Conservation (phyloP, 64 coral and sea anemone species). For the Stichodactyla helianthus region DNA sequence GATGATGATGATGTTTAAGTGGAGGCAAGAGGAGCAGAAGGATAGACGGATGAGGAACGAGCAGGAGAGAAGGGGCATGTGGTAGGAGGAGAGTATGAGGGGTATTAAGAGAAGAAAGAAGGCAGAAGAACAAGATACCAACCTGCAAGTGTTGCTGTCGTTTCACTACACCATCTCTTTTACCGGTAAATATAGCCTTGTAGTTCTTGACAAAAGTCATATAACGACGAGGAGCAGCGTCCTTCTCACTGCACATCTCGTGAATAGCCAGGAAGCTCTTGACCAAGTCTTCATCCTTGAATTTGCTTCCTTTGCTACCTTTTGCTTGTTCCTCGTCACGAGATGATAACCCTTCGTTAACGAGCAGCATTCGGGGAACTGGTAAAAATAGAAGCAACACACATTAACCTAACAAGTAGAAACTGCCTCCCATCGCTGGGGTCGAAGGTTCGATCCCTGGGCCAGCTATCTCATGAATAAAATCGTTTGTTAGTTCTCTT, state of each 20-base stretch:
- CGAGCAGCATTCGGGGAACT: slow-evolving; percentile 82
- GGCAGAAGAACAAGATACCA: not conserved
- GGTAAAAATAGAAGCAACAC: not conserved
- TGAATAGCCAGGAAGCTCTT: slow-evolving; percentile 91
- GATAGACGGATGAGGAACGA: no score
- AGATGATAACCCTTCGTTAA: slow-evolving; percentile 59
- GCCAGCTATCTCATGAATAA: no score
- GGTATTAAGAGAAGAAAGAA: not conserved
- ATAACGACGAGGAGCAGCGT: slow-evolving; percentile 88
- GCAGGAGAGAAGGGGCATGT: no score
- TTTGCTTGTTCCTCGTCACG: slow-evolving; percentile 6
- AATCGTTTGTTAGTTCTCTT: no score
- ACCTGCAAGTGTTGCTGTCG: slow-evolving; percentile 94
- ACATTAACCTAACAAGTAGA: no score
- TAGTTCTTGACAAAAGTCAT: slow-evolving; percentile 98
- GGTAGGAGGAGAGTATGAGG: no score
- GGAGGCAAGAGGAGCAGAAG: no score
- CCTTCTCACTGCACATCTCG: slow-evolving; percentile 65
- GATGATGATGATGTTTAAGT: no score
- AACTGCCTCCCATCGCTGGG: no score
- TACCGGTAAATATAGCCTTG: slow-evolving; percentile 81
- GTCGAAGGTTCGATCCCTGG: no score
- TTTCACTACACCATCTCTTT: slow-evolving; percentile 93
- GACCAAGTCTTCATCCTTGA: slow-evolving; percentile 56
- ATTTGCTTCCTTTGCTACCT: slow-evolving; percentile 41